Base-by-base conservation (phyloP, 2,797 vertebrate species). In the Botia kubotai region DNA sequence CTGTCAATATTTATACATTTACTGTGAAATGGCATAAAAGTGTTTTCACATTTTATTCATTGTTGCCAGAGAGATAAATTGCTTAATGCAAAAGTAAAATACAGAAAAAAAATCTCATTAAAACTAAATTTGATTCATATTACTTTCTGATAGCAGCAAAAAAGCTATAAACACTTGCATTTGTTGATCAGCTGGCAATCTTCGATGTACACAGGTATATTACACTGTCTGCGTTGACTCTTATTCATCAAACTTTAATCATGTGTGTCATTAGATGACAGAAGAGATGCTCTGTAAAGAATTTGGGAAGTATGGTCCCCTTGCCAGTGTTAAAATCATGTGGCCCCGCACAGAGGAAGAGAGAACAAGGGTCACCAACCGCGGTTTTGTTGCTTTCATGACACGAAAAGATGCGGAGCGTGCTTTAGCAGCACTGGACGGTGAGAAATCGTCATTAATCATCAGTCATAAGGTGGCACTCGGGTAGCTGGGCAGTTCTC, bases 241-340 rank as follows among this genome's bases (percentile, higher is more conserved):
- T 46, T 46, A 46, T 10, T 46, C 7, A 46, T 46, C 43, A 55
- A 48, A n/a, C 21, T 19, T 13, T 8, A 6, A 69, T 65, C 3
- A 39, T 4, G 72, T 0, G 0, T 50, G 60, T 83, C 53, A 39
- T 62, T 63, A 95, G 95, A 95, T 95, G 94, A 95, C 95, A 0
- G 95, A 95, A 84, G 95, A 95, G 86, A 92, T 95, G 84, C 93
- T 95, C 46, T 95, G 95, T 82, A 95, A 95, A 89, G 95, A 95
- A 90, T 95, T 95, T 79, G 94, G 94, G 55, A 95, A 95, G 86
- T 95, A 94, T 55, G 95, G 95, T 2, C 95, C 94, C 0, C 89
- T 95, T 86, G 95, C 95, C 82, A 95, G 95, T 13, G 95, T 95
- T 58, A 95, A 95, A 91, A 95, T 95, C 12, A 95, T 95, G 95